These are phyloP conservation scores for Agriopis marginaria DNA, from an alignment of 2,888 invertebrate species.

Conservation along the genomic window DNA sequence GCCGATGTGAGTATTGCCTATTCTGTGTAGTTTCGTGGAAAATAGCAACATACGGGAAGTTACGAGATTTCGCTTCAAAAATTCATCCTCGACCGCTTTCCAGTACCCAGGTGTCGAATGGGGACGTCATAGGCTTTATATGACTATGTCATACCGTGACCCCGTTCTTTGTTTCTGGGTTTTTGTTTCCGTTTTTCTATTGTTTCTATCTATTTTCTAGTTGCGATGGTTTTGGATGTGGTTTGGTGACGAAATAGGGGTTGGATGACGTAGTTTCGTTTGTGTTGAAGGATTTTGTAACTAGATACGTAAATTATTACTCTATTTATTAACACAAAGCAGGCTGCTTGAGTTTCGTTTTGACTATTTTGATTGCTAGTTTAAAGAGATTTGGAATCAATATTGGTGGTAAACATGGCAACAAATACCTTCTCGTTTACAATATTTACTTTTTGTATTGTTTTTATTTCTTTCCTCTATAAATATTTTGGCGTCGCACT, in stretches of 20 bases:
- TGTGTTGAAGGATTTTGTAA: background rate
- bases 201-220: constrained; percentile 16
- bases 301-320: background rate
- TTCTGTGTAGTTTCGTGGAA: constrained; percentile 21
- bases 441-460: no score
- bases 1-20: constrained; percentile 9
- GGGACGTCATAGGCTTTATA: constrained; percentile 29
- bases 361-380: no score
- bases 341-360: no score
- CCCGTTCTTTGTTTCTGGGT: constrained; percentile 28
- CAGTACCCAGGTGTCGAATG: constrained; percentile 43
- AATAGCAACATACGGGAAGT: constrained; percentile 37
- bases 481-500: no score
- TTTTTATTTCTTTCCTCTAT: no score
- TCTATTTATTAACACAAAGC: background rate
- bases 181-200: constrained; percentile 13
- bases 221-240: constrained; percentile 7
- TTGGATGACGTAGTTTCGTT: background rate
- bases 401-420: no score
- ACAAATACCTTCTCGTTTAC: no score
- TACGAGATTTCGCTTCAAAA: constrained; percentile 42
- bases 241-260: constrained; percentile 11
- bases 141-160: constrained; percentile 30
- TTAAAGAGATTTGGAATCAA: no score
- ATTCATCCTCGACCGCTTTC: constrained; percentile 42